A percentile compares a stretch with the other conserved stretches of the same genome.
Conservation (phyloP, 1,140 invertebrate species). For the Eulimnadia texana region DNA sequence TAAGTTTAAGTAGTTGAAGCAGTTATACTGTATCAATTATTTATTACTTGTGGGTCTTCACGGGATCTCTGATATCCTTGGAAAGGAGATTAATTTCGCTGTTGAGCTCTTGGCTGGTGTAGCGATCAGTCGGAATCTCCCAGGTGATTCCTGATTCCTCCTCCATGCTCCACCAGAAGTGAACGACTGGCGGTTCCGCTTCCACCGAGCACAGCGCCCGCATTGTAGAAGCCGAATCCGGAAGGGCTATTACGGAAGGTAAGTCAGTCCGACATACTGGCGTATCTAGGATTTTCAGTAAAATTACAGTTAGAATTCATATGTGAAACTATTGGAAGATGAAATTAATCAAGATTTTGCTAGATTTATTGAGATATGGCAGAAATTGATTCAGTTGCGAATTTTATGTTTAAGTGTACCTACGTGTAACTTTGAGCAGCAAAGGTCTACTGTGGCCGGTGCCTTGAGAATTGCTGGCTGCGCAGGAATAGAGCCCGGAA, state of each 20-base stretch:
- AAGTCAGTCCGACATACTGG: not conserved
- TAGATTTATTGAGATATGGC: no score
- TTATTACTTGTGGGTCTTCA: no score
- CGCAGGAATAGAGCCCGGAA: not conserved
- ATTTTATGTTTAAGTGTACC: no score
- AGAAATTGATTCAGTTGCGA: no score
- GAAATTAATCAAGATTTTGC: no score
- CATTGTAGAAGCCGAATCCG: not conserved
- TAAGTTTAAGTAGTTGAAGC: no score
- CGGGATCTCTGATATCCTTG: not conserved
- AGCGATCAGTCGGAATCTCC: not conserved
- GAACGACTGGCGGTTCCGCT: not conserved
- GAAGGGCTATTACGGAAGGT: not conserved
- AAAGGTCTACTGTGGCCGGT: not conserved
- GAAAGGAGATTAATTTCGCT: not conserved
- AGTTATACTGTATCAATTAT: no score
- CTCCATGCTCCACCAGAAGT: not conserved
- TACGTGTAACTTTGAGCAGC: not conserved
- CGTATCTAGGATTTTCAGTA: not conserved
- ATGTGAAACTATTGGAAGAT: no score
- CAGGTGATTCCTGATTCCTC: not conserved
- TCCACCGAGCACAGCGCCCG: not conserved
- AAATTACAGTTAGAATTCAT: not conserved
- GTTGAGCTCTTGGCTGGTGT: not conserved
- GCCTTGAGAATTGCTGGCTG: not conserved